Evolutionary conservation across 2,888 invertebrate genomes (phyloP).

Genomic region (Dolomedes plantarius): DNA sequence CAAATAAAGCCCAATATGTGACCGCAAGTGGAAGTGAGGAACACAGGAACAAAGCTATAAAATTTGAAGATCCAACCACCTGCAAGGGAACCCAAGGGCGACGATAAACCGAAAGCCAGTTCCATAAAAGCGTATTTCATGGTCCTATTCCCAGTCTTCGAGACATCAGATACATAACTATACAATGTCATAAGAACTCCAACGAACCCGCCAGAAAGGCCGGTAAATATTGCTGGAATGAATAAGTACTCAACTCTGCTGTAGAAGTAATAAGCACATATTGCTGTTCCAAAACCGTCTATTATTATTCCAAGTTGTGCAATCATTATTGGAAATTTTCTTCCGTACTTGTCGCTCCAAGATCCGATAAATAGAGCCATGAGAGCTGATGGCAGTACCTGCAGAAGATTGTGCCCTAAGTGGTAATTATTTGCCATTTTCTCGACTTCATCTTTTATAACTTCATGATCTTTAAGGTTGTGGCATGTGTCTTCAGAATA

Average conservation of each 20-base stretch:
- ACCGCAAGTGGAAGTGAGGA: constrained; percentile 13
- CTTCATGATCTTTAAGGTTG: constrained; percentile 36
- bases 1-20: constrained; percentile 29
- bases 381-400: constrained; percentile 54
- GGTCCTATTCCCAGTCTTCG: constrained; percentile 45
- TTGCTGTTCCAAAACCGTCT: constrained; percentile 28
- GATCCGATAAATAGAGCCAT: constrained; percentile 70
- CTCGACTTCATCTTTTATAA: constrained; percentile 44
- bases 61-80: constrained; percentile 43
- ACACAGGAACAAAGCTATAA: constrained; percentile 19
- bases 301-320: constrained; percentile 49
- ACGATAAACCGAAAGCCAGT: constrained; percentile 83
- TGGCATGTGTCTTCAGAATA: constrained; percentile 59
- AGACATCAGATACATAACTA: constrained; percentile 66
- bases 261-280: constrained; percentile 31
- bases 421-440: constrained; percentile 64
- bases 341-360: constrained; percentile 72
- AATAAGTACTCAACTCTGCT: constrained; percentile 40
- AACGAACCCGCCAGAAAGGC: constrained; percentile 58
- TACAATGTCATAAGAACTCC: constrained; percentile 41
- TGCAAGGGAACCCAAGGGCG: constrained; percentile 76
- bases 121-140: constrained; percentile 66
- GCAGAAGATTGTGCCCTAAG: constrained; percentile 59
- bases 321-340: constrained; percentile 64
- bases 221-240: constrained; percentile 35